Evolutionary conservation across 92 coral and sea anemone species (phyloP), one percentile per base, ranked within the genome.

Genomic region (Porites lobata): DNA sequence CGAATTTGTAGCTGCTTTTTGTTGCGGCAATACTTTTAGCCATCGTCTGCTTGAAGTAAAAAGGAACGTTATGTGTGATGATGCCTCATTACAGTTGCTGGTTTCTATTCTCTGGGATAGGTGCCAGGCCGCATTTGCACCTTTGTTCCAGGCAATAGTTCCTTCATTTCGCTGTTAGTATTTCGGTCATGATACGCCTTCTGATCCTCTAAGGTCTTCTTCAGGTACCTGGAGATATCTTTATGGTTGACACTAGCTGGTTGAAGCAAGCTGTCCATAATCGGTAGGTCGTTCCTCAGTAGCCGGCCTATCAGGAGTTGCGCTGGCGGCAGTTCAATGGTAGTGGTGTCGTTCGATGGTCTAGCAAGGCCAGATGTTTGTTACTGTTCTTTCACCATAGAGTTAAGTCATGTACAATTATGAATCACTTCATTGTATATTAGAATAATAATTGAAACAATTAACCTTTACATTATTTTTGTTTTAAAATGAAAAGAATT

Each of bases 291-390:
- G 18, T 74, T 84, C 53, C 82, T 58, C 81, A 75, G 26, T 32
- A 71, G 82, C 24, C 88, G 80, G 57, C 88, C 74, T 82, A 84
- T 84, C n/a, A 84, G 88, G 21, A 84, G 83, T n/a, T 85, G 93
- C 17, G 93, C 90, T 57, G 82, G 74, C 15, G 87, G 79, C 77
- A 80, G 19, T 10, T 85, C 80, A 71, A 90, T 65, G 75, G 82
- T 26, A 84, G 26, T 54, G 92, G 85, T 0, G 89, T 89, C 62
- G 85, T 76, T 43, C 89, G 63, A 72, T 89, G 84, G 65, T 83
- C 89, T 18, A 89, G 50, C 72, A 83, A 54, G 29, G 29, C 29
- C 29, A 26, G 29, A 26, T 26, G 29, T 26, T 26, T 26, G 29
- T 26, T 1, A 26, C 29, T 26, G 29, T 26, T 26, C 29, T 26